Base-by-base conservation (phyloP, 2,888 invertebrate species). In the Apotomis betuletana region DNA sequence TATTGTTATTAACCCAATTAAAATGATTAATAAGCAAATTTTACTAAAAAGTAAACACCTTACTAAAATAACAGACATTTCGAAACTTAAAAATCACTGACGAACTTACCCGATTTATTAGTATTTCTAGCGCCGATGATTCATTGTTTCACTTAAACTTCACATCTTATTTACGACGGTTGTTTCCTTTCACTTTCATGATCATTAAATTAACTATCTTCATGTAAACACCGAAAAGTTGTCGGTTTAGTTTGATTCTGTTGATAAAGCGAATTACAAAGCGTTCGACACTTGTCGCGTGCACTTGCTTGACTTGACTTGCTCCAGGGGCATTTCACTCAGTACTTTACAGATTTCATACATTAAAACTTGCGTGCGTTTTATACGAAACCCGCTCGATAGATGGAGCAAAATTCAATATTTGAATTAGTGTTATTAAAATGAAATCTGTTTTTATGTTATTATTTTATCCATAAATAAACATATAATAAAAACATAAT, bases 171-270 rank as follows among this genome's bases (percentile, higher is more conserved):
- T 72, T 64, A 52, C 46, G 15, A 15, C 13, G 36, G 10, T 59
- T 9, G 12, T 27, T 51, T 61, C 38, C 59, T 68, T 68, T 72
- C 68, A 49, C 59, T 63, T 72, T 69, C 64, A 65, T 44, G 15
- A 65, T 71, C 12, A 13, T 46, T 69, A 49, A 64, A 67, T 44
- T 65, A 60, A 46, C 44, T 13, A 67, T 54, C 51, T 58, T 63
- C 15, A 58, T 55, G 54, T 68, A 63, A 72, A 62, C 57, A 71
- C 61, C 55, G 51, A 38, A 52, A 57, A 70, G 51, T 74, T 49
- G 74, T 72, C 64, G 64, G 65, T 74, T 74, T 61, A 52, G 65
- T 72, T 72, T 72, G 57, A 74, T 74, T 74, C 71, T 62, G 69
- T 69, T 72, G 65, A 59, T 63, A 49, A 74, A 62, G 63, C 54